These are phyloP conservation scores for Malurus leucopterus DNA, from an alignment of 2,797 vertebrate genomes.

Conservation along the genomic window DNA sequence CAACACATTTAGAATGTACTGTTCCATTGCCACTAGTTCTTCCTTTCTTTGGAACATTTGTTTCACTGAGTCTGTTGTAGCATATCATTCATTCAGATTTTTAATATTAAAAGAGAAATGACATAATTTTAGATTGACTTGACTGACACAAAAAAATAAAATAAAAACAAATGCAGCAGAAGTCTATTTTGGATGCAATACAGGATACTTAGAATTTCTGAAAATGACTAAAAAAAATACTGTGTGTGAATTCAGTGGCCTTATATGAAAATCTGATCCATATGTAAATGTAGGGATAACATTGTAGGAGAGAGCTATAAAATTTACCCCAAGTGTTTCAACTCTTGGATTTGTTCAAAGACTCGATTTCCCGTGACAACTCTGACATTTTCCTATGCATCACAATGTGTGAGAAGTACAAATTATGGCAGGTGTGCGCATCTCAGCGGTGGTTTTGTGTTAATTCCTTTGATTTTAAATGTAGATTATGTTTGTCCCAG, in stretches of 20 bases:
- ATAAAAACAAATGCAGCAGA: not conserved
- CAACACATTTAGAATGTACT: not conserved
- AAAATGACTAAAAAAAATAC: not conserved
- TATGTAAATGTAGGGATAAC: not conserved
- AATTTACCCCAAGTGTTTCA: not conserved
- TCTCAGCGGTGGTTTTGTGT: not conserved
- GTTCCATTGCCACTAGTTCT: not conserved
- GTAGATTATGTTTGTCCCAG: not conserved
- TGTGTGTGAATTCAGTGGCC: not conserved
- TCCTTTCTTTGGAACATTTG: not conserved
- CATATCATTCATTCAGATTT: not conserved
- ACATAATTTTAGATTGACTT: not conserved
- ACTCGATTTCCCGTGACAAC: not conserved
- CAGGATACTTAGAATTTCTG: not conserved
- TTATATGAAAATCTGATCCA: not conserved
- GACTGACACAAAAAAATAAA: not conserved
- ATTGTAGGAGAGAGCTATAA: not conserved
- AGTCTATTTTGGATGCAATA: not conserved
- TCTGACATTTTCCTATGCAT: not conserved
- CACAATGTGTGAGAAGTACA: not conserved
- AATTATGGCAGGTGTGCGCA: not conserved
- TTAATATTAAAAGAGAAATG: not conserved
- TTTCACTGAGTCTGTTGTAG: not conserved
- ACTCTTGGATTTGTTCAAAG: not conserved
- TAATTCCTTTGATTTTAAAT: slow-evolving; percentile 12